Conservation (phyloP, 2,888 invertebrate genomes). For the Thera obeliscata region DNA sequence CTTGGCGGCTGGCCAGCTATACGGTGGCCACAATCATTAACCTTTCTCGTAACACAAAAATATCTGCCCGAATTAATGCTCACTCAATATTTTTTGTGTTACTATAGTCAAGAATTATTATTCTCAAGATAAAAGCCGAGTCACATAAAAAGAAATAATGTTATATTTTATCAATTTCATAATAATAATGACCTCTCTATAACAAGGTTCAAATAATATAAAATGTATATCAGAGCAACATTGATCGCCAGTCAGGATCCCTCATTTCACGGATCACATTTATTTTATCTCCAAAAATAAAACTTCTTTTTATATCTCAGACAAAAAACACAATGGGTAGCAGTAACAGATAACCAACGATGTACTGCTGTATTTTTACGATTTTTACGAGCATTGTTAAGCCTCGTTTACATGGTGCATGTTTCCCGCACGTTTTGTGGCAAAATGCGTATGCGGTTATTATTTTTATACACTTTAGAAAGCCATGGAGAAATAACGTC, state of each 20-base stretch:
- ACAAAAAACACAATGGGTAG: conserved; percentile 45
- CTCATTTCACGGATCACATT: conserved; percentile 12
- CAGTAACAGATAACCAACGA: conserved; percentile 22
- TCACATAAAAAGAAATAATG: too few relatives aligned
- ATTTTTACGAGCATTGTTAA: conserved; percentile 41
- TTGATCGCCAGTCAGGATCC: neutral
- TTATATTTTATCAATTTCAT: too few relatives aligned
- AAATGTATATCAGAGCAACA: neutral
- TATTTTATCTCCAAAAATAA: conserved; percentile 23
- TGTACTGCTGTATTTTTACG: conserved; percentile 37
- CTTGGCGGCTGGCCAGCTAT: too few relatives aligned
- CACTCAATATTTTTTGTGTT: too few relatives aligned
- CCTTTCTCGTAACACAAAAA: too few relatives aligned
- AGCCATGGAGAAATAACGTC: too few relatives aligned
- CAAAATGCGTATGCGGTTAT: neutral
- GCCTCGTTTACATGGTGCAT: neutral
- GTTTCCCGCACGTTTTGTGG: neutral
- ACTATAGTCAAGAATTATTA: too few relatives aligned
- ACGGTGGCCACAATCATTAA: too few relatives aligned
- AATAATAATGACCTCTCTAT: neutral
- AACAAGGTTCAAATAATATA: neutral
- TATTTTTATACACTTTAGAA: neutral
- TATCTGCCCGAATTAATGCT: too few relatives aligned
- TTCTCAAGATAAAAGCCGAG: too few relatives aligned
- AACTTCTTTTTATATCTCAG: conserved; percentile 37